Base-by-base conservation (phyloP, 2,113 vertebrate species). In the Oreochromis aureus region DNA sequence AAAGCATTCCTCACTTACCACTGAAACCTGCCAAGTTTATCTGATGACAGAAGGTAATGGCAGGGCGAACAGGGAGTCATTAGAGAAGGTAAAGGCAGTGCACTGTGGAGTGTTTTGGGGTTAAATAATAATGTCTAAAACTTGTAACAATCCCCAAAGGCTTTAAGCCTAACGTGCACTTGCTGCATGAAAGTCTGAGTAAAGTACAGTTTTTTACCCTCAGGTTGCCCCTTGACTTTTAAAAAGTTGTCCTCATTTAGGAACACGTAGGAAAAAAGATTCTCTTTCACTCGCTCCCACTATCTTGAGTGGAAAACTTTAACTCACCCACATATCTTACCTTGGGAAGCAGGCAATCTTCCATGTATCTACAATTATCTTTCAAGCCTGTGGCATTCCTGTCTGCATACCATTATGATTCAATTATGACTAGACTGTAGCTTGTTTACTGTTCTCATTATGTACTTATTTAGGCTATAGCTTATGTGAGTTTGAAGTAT, bases 31-130 rank as follows among this genome's bases (percentile, higher is more conserved):
- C 85, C 81, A 89, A 30, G 82, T 89, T 86, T 85, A 82, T 79
- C 79, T 89, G 83, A 88, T 34, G 80, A 83, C 81, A 80, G 85
- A 85, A 86, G 76, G 84, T 55, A 78, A 86, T 32, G 81, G 86
- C 81, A 34, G 66, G 55, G 58, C 41, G 84, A 34, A 32, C 82
- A 83, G 76, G 71, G 34, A 76, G 78, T 69, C 58, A 91, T 90
- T 82, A 84, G 81, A 91, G 86, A 41, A 55, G 63, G 82, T 56
- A 19, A 76, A 87, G 71, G 58, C 34, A 27, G 48, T 78, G 24
- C 84, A 86, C 32, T 80, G 16, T 81, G 80, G n/a, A 79, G 53
- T 61, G 51, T 69, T 86, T 87, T 32, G 10, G 27, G 69, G 58
- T 56, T 69, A 22, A 51, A 44, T 73, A 81, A 81, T 46, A 86